Conservation (phyloP, 2,888 invertebrate species). For the Chrysolina haemoptera region DNA sequence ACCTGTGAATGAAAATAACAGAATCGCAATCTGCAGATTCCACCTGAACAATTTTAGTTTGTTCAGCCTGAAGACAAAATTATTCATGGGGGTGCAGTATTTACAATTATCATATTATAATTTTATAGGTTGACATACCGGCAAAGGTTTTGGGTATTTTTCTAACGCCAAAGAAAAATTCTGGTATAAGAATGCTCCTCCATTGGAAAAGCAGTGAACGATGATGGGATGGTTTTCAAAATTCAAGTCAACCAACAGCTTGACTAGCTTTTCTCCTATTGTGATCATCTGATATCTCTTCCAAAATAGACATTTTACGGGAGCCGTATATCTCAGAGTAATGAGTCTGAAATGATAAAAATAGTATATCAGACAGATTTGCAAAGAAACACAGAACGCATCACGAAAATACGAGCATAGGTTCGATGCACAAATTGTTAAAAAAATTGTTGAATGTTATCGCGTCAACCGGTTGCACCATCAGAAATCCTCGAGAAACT, state of each 20-base stretch:
- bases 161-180: constrained; percentile 77
- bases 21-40: no score
- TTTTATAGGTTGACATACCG: constrained; percentile 62
- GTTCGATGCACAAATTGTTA: no score
- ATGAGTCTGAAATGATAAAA: constrained; percentile 73
- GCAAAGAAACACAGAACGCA: no score
- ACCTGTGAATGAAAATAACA: no score
- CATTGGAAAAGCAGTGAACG: constrained; percentile 84
- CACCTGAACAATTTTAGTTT: no score
- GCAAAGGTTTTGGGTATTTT: constrained; percentile 71
- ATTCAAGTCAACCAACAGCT: constrained; percentile 77
- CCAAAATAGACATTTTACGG: constrained; percentile 78
- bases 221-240: constrained; percentile 81
- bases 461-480: no score
- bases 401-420: no score
- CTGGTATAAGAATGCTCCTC: constrained; percentile 81
- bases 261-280: constrained; percentile 77
- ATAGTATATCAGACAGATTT: no score
- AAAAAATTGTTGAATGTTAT: no score
- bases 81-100: no score
- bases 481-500: no score
- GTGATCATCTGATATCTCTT: constrained; percentile 74
- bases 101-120: background rate
- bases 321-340: constrained; percentile 81
- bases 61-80: no score